Evolutionary conservation across 2,888 invertebrate genomes (phyloP), one percentile per base, ranked within the genome.

Genomic region (Bruchidius siliquastri): DNA sequence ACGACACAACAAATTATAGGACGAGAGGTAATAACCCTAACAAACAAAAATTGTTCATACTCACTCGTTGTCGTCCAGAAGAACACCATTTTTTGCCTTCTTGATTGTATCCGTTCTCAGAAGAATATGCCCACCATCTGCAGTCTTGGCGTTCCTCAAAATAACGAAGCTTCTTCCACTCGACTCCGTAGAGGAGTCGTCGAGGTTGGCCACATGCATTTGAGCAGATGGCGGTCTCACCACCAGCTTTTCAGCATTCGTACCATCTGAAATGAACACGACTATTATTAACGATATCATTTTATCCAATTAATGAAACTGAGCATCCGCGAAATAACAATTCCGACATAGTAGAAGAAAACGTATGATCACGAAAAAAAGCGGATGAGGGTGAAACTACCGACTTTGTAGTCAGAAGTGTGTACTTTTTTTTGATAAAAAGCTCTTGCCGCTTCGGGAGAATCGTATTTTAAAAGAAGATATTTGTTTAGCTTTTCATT

Each of bases 151-250:
- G 75, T 84, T 83, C 18, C 85, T 81, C 69, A 86, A 75, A 66
- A 85, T 80, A 73, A 86, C 85, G 74, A 84, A 85, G 75, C 83
- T 84, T 79, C 84, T 84, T 69, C 84, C 82, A 78, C 81, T 82
- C 21, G 82, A 77, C 75, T 85, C 84, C 68, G 80, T 77, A 71
- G 77, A 75, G 71, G 73, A 76, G 71, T 49, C 49, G 13, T 49
- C 49, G 49, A 49, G 49, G 49, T 49, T 49, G 49, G 49, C 49
- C 49, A 49, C 49, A 13, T 49, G 49, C 49, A 49, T 49, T 13
- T 49, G 49, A 49, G 49, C 49, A 49, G 49, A 13, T 49, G 49
- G 49, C 1, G 49, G 49, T 13, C 49, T 49, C 49, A 49, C 49
- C 18, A 49, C 6, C 49, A 18, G 13, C 49, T 49, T 49, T 3